A percentile compares a stretch with the other conserved stretches of the same genome.
Conservation (phyloP, 2,888 invertebrate genomes). For the Ophion ventricosus region DNA sequence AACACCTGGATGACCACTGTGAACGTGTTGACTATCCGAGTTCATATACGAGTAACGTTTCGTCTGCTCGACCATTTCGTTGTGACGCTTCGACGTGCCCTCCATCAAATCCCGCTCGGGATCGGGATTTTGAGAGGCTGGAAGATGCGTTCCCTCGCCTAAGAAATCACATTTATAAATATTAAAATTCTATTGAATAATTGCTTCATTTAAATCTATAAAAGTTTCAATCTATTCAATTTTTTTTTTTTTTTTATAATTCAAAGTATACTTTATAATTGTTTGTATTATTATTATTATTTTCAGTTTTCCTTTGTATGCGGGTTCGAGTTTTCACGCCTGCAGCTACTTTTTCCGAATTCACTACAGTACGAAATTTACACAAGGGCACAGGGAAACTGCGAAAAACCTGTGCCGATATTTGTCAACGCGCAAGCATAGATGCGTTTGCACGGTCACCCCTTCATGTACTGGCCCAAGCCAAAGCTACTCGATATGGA, state of each 20-base stretch:
- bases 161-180: background rate
- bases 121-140: constrained; percentile 80
- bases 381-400: no score
- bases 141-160: constrained; percentile 81
- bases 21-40: constrained; percentile 79
- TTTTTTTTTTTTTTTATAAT: background rate
- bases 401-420: no score
- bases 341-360: no score
- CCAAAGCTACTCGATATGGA: no score
- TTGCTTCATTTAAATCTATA: no score
- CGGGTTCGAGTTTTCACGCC: no score
- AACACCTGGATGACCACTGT: constrained; percentile 77
- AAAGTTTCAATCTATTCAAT: background rate
- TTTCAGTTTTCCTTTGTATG: background rate
- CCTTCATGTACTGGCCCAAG: no score
- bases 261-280: background rate
- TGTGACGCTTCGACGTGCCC: constrained; percentile 78
- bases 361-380: no score
- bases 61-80: constrained; percentile 79
- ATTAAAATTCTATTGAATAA: background rate
- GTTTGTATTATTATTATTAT: background rate
- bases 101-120: constrained; percentile 82
- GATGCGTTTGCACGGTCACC: no score
- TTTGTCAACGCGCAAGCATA: no score
- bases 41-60: constrained; percentile 82